Evolutionary conservation across 2,797 vertebrate species (phyloP), one percentile per base, ranked within the genome.

Genomic region (Tangara arthus): DNA sequence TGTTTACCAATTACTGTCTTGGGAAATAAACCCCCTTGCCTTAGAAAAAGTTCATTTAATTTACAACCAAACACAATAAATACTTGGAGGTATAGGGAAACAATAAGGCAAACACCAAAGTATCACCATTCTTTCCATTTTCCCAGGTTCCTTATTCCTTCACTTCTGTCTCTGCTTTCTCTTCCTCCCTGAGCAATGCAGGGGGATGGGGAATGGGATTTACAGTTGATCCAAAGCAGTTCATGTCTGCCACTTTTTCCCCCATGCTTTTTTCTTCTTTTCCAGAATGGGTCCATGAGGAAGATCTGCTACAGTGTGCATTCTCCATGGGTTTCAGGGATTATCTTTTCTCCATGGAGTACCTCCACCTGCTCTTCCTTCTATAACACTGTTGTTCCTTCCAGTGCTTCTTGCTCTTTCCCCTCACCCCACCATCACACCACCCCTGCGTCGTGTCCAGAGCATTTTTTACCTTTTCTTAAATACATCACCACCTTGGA

Each of bases 121-220:
- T 16, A 35, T 24, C 21, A 70, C 5, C 3, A 22, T 47, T 87
- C 7, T 34, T 66, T 8, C 5, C 1, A 20, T 20, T 73, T 80
- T 70, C 34, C 11, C 37, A 37, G 9, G 3, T 47, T 73, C 8
- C 8, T 69, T 61, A 27, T 13, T 49, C 50, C 15, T 92, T 77
- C 30, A 9, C 3, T 11, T 5, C 13, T 32, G 11, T n/a, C 5
- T 79, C 12, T 6, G 34, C 24, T 77, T 50, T 11, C 8, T 73
- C 17, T 26, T 80, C 26, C 18, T 61, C 12, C 18, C 15, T 1
- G 0, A 50, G 35, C 16, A 41, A 6, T 0, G 0, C 19, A 66
- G 6, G 1, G 5, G 2, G 4, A 55, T 28, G 2, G 5, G 14
- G 8, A 60, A 65, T 41, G 32, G 7, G 18, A 49, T 7, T 4